Conservation (phyloP, 2,113 vertebrate genomes). For the Grammomys dolichurus region DNA sequence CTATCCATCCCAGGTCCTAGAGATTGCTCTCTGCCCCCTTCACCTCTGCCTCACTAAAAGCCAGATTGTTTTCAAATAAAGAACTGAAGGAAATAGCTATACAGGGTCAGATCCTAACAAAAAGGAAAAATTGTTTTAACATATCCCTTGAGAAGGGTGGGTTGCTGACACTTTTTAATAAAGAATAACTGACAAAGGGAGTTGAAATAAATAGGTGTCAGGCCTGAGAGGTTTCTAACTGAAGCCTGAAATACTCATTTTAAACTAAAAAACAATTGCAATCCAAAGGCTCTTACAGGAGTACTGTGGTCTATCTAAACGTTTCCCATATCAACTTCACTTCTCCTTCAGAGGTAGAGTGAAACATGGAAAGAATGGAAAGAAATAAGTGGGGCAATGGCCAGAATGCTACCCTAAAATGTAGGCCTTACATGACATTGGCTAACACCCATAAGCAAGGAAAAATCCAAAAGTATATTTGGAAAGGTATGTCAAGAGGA, state of each 20-base stretch:
- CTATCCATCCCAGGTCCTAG: too few species aligned
- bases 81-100: not conserved
- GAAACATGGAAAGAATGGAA: not conserved
- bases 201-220: not conserved
- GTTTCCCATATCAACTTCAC: too few species aligned
- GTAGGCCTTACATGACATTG: not conserved
- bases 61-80: not conserved
- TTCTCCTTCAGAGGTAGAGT: not conserved
- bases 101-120: not conserved
- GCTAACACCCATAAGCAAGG: not conserved
- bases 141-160: not conserved
- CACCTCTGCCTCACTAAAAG: not conserved
- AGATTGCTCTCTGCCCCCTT: too few species aligned
- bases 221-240: not conserved
- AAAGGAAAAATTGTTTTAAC: not conserved
- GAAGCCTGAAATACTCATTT: not conserved
- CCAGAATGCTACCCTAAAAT: not conserved
- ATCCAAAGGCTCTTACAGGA: not conserved
- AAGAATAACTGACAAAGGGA: not conserved
- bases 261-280: not conserved
- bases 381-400: not conserved
- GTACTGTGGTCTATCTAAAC: not conserved
- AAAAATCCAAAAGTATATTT: not conserved
- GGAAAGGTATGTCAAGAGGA: not conserved
- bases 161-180: not conserved